Conservation (phyloP, 2,888 invertebrate species). For the Leptinotarsa haldemani region DNA sequence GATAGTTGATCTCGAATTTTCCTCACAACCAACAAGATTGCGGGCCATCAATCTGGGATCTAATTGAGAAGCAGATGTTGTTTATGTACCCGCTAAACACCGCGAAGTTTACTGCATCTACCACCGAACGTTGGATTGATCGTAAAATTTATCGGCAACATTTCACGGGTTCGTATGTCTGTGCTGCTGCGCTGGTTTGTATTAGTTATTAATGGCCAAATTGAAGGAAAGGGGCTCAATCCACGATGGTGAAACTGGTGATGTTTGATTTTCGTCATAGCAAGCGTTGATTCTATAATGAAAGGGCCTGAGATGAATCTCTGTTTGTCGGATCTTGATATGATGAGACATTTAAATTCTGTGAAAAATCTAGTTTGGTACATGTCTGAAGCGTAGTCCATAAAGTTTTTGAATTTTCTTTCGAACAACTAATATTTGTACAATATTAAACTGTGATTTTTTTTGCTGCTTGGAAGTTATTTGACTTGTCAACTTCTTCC, state of each 20-base stretch:
- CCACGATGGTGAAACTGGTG: not conserved
- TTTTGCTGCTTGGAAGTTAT: no score
- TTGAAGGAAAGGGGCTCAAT: not conserved
- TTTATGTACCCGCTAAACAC: slow-evolving; percentile 20
- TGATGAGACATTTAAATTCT: no score
- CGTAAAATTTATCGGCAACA: slow-evolving; percentile 18
- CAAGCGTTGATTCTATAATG: no score
- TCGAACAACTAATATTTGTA: no score
- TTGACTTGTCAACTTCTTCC: no score
- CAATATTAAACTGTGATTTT: no score
- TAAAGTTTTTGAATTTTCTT: no score
- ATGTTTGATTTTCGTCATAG: not conserved
- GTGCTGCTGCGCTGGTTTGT: not conserved
- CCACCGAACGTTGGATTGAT: slow-evolving; percentile 11
- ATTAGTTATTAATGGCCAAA: slow-evolving; percentile 5
- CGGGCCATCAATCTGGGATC: not conserved
- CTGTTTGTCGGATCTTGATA: no score
- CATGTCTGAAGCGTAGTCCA: no score
- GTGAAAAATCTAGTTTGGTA: no score
- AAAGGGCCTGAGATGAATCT: no score
- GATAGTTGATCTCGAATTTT: not conserved
- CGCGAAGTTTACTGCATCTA: slow-evolving; percentile 11
- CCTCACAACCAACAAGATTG: not conserved
- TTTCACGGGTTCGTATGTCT: slow-evolving; percentile 5
- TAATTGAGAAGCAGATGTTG: slow-evolving; percentile 19